Evolutionary conservation across 2,113 vertebrate genomes (phyloP).

Genomic region (Aphyosemion australe): DNA sequence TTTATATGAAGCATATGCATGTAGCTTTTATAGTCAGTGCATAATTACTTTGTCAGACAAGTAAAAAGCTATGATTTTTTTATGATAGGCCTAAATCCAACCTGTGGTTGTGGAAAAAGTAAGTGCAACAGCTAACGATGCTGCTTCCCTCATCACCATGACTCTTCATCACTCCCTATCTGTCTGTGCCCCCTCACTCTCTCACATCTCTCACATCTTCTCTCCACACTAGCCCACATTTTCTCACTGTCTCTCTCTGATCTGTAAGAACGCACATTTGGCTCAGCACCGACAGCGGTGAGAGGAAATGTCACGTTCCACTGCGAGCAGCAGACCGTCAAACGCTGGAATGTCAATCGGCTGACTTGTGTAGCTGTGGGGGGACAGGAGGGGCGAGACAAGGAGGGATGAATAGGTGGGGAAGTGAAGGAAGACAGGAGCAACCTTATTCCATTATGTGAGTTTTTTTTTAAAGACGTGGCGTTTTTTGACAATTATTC

Average conservation of each 20-base stretch:
- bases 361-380: conserved; percentile 21
- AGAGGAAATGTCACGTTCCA: conserved; percentile 68
- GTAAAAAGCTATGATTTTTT: too few relatives aligned
- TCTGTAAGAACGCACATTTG: conserved; percentile 63
- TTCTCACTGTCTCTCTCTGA: conserved; percentile 49
- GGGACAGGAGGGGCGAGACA: background rate
- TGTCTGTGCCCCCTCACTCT: conserved; percentile 21
- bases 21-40: too few relatives aligned
- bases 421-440: conserved; percentile 59
- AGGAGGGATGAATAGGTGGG: conserved; percentile 38
- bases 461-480: conserved; percentile 78
- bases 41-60: too few relatives aligned
- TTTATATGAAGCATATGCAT: too few relatives aligned
- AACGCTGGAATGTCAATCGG: conserved; percentile 72
- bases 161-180: conserved; percentile 18
- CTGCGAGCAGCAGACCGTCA: conserved; percentile 55
- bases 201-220: conserved; percentile 30
- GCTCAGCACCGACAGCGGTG: conserved; percentile 41
- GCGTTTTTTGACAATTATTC: conserved; percentile 84
- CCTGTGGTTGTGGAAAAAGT: background rate
- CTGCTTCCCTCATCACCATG: conserved; percentile 51
- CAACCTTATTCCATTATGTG: conserved; percentile 66
- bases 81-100: too few relatives aligned
- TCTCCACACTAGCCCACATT: conserved; percentile 26
- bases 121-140: conserved; percentile 37